Evolutionary conservation across 2,113 vertebrate genomes (phyloP).

Genomic region (Marcusenius ussheri): DNA sequence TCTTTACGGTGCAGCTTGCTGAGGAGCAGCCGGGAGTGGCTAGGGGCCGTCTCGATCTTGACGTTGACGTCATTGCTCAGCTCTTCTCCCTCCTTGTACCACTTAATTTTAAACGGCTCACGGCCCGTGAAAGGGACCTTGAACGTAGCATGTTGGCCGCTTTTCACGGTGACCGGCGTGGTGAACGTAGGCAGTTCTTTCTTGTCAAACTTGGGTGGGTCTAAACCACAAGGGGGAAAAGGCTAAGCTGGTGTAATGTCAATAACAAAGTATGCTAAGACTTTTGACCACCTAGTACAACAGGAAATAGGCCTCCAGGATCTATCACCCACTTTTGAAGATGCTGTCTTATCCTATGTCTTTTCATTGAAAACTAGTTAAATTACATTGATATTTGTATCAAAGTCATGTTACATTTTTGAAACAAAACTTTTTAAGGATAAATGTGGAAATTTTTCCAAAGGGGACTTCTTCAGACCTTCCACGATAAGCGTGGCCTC

Average conservation of each 20-base stretch:
- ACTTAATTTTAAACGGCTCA: slow-evolving; percentile 66
- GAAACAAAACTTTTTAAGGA: neutral
- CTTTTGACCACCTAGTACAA: neutral
- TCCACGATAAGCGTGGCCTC: slow-evolving; percentile 60
- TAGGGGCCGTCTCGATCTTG: slow-evolving; percentile 58
- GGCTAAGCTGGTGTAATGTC: neutral
- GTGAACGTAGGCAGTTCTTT: slow-evolving; percentile 60
- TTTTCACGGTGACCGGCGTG: slow-evolving; percentile 64
- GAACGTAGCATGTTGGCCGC: slow-evolving; percentile 63
- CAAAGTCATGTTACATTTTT: neutral
- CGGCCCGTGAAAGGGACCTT: slow-evolving; percentile 67
- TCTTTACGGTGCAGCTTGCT: slow-evolving; percentile 69
- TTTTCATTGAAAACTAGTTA: neutral
- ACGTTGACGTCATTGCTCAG: slow-evolving; percentile 54
- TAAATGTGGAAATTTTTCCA: neutral
- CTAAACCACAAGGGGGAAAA: slow-evolving; percentile 45
- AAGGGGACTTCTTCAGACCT: slow-evolving; percentile 47
- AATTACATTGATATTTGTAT: neutral
- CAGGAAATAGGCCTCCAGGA: neutral
- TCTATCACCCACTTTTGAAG: neutral
- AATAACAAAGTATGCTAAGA: neutral
- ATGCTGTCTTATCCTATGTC: neutral
- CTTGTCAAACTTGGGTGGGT: slow-evolving; percentile 68
- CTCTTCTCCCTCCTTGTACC: slow-evolving; percentile 73
- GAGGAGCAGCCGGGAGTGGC: slow-evolving; percentile 57